phyloP scores from a whole-genome alignment of 2,797 vertebrate genomes.

The Rousettus madagascariensis region DNA sequence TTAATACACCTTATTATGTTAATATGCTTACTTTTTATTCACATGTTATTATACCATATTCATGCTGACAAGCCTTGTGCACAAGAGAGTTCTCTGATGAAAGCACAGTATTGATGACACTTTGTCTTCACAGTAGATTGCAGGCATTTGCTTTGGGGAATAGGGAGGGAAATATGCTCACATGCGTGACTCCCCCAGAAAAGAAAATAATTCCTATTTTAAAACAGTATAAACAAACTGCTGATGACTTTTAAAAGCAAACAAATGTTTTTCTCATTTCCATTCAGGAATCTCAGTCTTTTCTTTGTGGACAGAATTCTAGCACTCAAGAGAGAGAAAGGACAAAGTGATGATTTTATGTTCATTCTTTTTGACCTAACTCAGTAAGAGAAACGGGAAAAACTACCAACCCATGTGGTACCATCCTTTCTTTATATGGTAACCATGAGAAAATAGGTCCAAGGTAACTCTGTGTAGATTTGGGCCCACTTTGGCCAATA shows the following conservation, averaged over 20 bases:
- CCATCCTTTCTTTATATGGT: background rate
- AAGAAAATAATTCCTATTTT: background rate
- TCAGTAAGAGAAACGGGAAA: background rate
- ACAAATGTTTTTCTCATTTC: background rate
- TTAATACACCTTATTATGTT: background rate
- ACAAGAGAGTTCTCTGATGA: background rate
- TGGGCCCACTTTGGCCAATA: background rate
- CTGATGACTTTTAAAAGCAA: background rate
- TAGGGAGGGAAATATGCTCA: background rate
- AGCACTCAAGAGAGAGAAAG: background rate
- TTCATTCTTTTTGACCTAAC: conserved; percentile 18
- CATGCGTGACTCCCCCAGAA: background rate
- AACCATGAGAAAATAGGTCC: background rate
- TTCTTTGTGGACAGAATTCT: background rate
- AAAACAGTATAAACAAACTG: background rate
- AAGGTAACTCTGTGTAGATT: background rate
- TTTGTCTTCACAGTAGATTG: background rate
- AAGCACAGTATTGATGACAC: background rate
- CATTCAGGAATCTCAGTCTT: background rate
- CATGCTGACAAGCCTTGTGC: background rate
- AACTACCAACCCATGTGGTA: background rate
- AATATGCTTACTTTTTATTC: background rate
- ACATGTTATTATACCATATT: background rate
- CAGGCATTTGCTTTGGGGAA: background rate
- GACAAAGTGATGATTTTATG: background rate